These are phyloP conservation scores for Cetonia aurata DNA, from an alignment of 2,888 invertebrate species.

Conservation along the genomic window DNA sequence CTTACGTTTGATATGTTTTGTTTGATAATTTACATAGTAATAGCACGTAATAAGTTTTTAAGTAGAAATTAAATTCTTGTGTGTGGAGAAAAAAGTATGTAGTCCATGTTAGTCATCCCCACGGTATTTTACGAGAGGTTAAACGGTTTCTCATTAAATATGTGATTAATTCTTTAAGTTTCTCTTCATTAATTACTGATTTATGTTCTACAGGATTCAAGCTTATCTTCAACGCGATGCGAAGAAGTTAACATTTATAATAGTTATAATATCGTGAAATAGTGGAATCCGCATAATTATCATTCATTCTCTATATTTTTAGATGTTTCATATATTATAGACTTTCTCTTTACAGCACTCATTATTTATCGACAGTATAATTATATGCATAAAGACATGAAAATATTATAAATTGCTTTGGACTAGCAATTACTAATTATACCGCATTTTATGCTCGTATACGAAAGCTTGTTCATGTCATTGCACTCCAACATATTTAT, in stretches of 20 bases:
- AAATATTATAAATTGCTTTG: too few species aligned
- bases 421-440: too few species aligned
- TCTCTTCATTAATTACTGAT: conserved; percentile 31
- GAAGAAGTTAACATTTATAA: conserved; percentile 10
- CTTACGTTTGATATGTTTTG: not conserved
- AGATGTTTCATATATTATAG: too few species aligned
- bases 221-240: not conserved
- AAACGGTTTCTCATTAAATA: conserved; percentile 8
- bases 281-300: too few species aligned
- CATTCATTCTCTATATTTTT: too few species aligned
- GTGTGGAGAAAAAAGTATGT: conserved; percentile 13
- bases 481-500: not conserved
- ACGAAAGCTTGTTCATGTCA: not conserved
- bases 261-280: too few species aligned
- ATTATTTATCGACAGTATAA: too few species aligned
- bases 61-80: too few species aligned
- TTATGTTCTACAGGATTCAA: not conserved
- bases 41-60: too few species aligned
- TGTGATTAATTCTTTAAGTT: conserved; percentile 15
- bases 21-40: too few species aligned
- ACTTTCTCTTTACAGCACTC: too few species aligned
- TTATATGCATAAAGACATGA: too few species aligned
- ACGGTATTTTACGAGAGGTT: not conserved
- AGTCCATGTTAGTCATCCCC: conserved; percentile 6
- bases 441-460: not conserved